Evolutionary conservation across 2,797 vertebrate genomes (phyloP).

Genomic region (Mus caroli): DNA sequence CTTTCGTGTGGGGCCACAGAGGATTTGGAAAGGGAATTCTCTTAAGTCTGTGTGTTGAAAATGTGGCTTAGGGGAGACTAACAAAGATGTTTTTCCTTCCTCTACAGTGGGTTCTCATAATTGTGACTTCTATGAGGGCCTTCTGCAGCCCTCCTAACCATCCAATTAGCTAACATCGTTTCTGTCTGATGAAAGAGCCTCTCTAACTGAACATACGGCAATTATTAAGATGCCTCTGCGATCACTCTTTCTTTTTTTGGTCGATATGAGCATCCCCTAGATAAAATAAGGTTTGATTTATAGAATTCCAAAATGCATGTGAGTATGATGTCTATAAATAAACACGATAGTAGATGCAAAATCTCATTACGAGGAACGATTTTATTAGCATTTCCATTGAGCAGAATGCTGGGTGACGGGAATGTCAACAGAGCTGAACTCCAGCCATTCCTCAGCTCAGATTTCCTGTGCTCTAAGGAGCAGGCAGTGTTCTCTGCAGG

Average conservation of each 20-base stretch:
- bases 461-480: not conserved
- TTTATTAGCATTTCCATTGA: constrained; percentile 70
- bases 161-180: constrained; percentile 85
- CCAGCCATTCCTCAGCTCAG: not conserved
- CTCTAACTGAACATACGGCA: constrained; percentile 81
- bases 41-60: constrained; percentile 87
- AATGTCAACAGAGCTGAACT: constrained; percentile 46
- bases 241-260: not conserved
- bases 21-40: constrained; percentile 88
- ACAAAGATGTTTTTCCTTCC: constrained; percentile 83
- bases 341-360: constrained; percentile 56
- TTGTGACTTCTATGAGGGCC: constrained; percentile 83
- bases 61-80: constrained; percentile 85
- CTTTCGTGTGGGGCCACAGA: constrained; percentile 89
- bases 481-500: not conserved
- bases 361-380: constrained; percentile 66
- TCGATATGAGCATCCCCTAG: constrained; percentile 54
- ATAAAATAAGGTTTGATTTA: constrained; percentile 70
- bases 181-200: constrained; percentile 82
- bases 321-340: constrained; percentile 66
- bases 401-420: constrained; percentile 52
- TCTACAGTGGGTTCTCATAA: constrained; percentile 82
- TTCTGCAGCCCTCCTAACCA: constrained; percentile 82
- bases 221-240: constrained; percentile 66
- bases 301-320: constrained; percentile 61